Evolutionary conservation across 1,140 invertebrate species (phyloP).

Genomic region (Bombyx mandarina): DNA sequence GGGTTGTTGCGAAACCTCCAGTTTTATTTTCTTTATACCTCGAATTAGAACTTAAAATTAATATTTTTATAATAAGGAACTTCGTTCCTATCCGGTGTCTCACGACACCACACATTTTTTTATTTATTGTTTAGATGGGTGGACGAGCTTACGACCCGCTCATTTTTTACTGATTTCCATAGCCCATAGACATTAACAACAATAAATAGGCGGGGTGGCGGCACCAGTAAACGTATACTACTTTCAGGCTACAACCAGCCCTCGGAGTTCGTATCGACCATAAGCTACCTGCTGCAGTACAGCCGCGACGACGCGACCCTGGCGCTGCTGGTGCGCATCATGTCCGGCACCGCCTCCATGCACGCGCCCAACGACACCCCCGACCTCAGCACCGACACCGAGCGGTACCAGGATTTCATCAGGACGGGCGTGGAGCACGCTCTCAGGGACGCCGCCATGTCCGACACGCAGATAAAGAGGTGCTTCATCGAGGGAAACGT

Average conservation of each 20-base stretch:
- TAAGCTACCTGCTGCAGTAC: conserved; percentile 70
- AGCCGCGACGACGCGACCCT: conserved; percentile 68
- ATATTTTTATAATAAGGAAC: too few species aligned
- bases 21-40: too few species aligned
- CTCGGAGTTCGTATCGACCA: conserved; percentile 68
- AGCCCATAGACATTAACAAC: too few species aligned
- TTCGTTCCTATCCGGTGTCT: too few species aligned
- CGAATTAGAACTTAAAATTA: too few species aligned
- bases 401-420: conserved; percentile 50
- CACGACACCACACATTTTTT: too few species aligned
- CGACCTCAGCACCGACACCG: conserved; percentile 46
- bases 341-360: conserved; percentile 59
- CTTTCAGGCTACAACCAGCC: conserved; percentile 70
- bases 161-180: too few species aligned
- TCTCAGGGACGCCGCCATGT: conserved; percentile 48
- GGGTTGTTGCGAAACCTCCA: too few species aligned
- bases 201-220: too few species aligned
- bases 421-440: conserved; percentile 59
- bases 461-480: conserved; percentile 50
- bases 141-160: too few species aligned
- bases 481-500: conserved; percentile 36
- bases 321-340: conserved; percentile 69
- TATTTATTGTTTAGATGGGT: too few species aligned
- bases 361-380: conserved; percentile 46
- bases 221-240: too few species aligned